Evolutionary conservation across 2,113 vertebrate species (phyloP).

Genomic region (Sinocyclocheilus anophthalmus): DNA sequence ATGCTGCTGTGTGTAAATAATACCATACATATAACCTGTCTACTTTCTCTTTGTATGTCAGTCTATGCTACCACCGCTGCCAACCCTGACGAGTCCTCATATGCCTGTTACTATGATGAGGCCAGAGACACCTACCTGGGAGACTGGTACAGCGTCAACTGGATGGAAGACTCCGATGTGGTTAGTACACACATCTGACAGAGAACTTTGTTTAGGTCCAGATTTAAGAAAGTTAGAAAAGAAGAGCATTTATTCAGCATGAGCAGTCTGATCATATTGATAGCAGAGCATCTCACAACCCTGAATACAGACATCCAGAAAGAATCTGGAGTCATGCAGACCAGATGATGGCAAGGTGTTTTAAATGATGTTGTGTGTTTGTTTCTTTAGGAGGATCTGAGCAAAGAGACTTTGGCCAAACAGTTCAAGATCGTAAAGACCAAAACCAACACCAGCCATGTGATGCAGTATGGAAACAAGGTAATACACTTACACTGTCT

Average conservation of each 20-base stretch:
- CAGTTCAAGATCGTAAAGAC: conserved; percentile 91
- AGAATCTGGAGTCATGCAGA: neutral
- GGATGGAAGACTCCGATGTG: conserved; percentile 97
- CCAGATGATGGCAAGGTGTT: neutral
- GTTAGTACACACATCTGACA: conserved; percentile 68
- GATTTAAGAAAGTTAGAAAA: neutral
- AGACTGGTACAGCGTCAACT: conserved; percentile 97
- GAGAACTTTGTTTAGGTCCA: neutral
- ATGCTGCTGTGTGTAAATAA: neutral
- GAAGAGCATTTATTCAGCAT: neutral
- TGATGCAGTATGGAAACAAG: conserved; percentile 97
- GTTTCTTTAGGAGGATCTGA: conserved; percentile 85
- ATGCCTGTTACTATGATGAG: conserved; percentile 94
- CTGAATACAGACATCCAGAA: no score
- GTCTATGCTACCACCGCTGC: conserved; percentile 95
- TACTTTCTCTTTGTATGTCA: conserved; percentile 55
- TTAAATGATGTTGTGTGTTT: conserved; percentile 33
- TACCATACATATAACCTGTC: neutral
- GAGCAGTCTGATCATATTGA: neutral
- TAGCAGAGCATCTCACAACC: neutral
- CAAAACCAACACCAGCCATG: conserved; percentile 93
- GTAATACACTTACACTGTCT: conserved; percentile 60
- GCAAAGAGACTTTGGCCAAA: conserved; percentile 84
- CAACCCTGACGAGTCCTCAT: conserved; percentile 88
- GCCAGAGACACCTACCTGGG: conserved; percentile 89